A percentile compares a stretch with the other conserved stretches of the same genome.
phyloP scores from a whole-genome alignment of 2,888 invertebrate species.

The Melanostoma mellinum region DNA sequence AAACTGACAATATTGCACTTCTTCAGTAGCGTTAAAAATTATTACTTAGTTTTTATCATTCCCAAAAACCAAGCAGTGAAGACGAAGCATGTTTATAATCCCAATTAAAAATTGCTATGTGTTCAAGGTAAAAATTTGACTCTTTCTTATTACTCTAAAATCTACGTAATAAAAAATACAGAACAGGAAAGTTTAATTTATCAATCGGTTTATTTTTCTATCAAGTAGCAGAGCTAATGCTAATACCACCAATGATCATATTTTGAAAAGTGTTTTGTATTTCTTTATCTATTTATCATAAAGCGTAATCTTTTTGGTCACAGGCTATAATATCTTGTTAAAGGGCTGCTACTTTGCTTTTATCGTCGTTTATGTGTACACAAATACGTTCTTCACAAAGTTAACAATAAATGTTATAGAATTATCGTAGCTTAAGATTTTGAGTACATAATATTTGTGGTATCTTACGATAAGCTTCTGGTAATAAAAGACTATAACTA shows the following conservation, averaged over 20 bases:
- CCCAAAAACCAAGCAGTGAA: neutral
- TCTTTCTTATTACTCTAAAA: conserved; percentile 5
- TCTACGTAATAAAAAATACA: conserved; percentile 6
- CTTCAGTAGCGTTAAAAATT: conserved; percentile 67
- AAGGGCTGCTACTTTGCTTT: conserved; percentile 23
- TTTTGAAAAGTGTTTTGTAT: conserved; percentile 21
- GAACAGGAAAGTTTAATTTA: conserved; percentile 42
- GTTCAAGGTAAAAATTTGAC: conserved; percentile 4
- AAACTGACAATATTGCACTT: conserved; percentile 53
- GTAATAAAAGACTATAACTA: conserved; percentile 3
- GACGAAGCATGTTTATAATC: neutral
- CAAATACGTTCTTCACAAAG: neutral
- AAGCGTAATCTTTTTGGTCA: conserved; percentile 52
- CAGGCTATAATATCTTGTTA: conserved; percentile 37
- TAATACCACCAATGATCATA: conserved; percentile 40
- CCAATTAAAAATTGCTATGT: neutral
- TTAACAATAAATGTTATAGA: conserved; percentile 34
- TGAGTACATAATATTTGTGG: conserved; percentile 44
- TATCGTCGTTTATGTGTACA: neutral
- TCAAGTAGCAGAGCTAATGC: conserved; percentile 42
- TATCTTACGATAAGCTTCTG: conserved; percentile 48
- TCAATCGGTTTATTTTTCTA: conserved; percentile 52
- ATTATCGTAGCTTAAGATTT: conserved; percentile 50
- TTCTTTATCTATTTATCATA: conserved; percentile 64
- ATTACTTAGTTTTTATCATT: conserved; percentile 34